Conservation (phyloP, 2,113 vertebrate genomes). For the Xiphias gladius region DNA sequence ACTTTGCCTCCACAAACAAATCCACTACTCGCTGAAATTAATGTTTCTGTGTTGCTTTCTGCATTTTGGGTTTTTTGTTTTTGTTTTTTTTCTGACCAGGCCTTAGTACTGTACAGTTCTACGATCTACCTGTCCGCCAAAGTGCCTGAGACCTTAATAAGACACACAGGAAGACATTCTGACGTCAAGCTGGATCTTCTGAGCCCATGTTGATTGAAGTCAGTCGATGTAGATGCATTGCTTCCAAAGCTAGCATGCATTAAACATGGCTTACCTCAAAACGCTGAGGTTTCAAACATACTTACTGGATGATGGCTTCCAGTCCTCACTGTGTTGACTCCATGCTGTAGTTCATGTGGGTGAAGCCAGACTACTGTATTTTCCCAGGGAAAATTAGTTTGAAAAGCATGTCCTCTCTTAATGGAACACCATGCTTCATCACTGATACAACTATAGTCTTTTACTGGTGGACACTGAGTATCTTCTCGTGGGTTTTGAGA, state of each 20-base stretch:
- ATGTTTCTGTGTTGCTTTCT: background rate
- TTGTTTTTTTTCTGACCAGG: background rate
- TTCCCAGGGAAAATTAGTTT: background rate
- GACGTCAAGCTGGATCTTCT: background rate
- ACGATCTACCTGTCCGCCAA: background rate
- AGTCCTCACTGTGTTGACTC: too few species aligned
- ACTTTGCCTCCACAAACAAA: background rate
- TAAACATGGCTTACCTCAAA: too few species aligned
- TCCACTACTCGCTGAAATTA: background rate
- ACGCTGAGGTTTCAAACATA: too few species aligned
- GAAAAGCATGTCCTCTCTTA: too few species aligned
- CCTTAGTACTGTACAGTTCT: background rate
- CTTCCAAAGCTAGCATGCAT: too few species aligned
- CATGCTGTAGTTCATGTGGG: too few species aligned
- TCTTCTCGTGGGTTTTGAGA: background rate
- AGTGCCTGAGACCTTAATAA: background rate
- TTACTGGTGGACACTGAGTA: background rate
- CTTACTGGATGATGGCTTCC: too few species aligned
- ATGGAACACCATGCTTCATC: too few species aligned
- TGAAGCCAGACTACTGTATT: background rate
- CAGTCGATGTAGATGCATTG: too few species aligned
- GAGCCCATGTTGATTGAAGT: background rate
- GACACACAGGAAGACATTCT: too few species aligned
- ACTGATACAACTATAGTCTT: background rate
- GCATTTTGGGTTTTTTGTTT: background rate